These are phyloP conservation scores for Drosophila burlai DNA, from an alignment of 1,140 invertebrate genomes.

Conservation along the genomic window DNA sequence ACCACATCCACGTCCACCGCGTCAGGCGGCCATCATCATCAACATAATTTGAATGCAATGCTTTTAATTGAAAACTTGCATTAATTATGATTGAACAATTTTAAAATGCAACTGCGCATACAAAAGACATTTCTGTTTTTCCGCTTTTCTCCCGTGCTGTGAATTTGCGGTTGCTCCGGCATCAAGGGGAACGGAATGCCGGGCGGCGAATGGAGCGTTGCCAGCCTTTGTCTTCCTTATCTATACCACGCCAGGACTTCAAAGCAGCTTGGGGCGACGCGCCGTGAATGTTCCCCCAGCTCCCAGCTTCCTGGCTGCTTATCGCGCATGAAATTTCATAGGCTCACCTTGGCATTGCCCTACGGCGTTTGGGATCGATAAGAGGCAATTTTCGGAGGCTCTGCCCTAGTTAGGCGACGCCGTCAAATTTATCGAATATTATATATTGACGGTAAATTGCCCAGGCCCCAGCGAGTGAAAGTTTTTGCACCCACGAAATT, in stretches of 20 bases:
- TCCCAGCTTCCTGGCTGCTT: constrained; percentile 38
- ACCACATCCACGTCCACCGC: constrained; percentile 25
- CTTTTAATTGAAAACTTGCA: constrained; percentile 82
- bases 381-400: constrained; percentile 29
- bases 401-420: constrained; percentile 32
- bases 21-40: constrained; percentile 50
- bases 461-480: constrained; percentile 28
- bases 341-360: constrained; percentile 36
- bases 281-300: constrained; percentile 54
- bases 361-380: constrained; percentile 58
- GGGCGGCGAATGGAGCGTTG: constrained; percentile 1
- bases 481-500: constrained; percentile 42
- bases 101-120: constrained; percentile 62
- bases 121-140: constrained; percentile 48
- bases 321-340: constrained; percentile 57
- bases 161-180: constrained; percentile 44
- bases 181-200: constrained; percentile 4
- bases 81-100: constrained; percentile 81
- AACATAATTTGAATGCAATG: constrained; percentile 80
- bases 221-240: constrained; percentile 38
- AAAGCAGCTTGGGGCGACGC: constrained; percentile 64
- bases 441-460: constrained; percentile 40
- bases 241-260: constrained; percentile 63
- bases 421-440: constrained; percentile 62
- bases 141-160: constrained; percentile 40